A percentile compares a stretch with the other conserved stretches of the same genome.
These are phyloP conservation scores for Hybognathus amarus DNA, from an alignment of 2,797 vertebrate species.

Conservation along the genomic window DNA sequence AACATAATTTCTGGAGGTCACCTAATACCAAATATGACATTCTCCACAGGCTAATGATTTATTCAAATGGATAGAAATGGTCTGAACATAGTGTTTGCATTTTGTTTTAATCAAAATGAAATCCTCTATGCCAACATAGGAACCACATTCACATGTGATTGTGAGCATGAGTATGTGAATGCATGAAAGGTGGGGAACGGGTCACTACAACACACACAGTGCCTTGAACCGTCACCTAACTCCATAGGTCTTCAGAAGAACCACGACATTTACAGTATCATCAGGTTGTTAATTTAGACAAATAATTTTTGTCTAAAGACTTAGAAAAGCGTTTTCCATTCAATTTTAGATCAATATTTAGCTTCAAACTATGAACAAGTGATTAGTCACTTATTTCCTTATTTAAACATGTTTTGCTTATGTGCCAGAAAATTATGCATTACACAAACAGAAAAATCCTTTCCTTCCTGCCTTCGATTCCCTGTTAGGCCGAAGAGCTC, in stretches of 20 bases:
- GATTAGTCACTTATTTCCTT: slow-evolving; percentile 19
- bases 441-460: slow-evolving; percentile 7
- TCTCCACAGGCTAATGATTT: slow-evolving; percentile 21
- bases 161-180: slow-evolving; percentile 44
- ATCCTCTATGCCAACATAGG: slow-evolving; percentile 48
- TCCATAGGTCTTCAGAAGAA: slow-evolving; percentile 1
- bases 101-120: slow-evolving; percentile 29
- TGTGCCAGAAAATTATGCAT: slow-evolving; percentile 39
- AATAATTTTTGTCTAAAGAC: slow-evolving; percentile 9
- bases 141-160: slow-evolving; percentile 65
- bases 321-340: not conserved
- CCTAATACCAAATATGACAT: slow-evolving; percentile 4
- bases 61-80: slow-evolving; percentile 32
- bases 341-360: not conserved
- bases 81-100: slow-evolving; percentile 43
- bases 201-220: slow-evolving; percentile 58
- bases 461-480: slow-evolving; percentile 53
- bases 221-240: slow-evolving; percentile 35
- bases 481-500: slow-evolving; percentile 56
- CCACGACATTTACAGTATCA: slow-evolving; percentile 1
- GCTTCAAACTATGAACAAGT: not conserved
- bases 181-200: slow-evolving; percentile 66
- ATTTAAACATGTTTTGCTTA: slow-evolving; percentile 22
- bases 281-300: not conserved
- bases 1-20: too few relatives aligned